Evolutionary conservation across 2,888 invertebrate species (phyloP), one percentile per base, ranked within the genome.

Genomic region (Lissocephala sabroskyi): DNA sequence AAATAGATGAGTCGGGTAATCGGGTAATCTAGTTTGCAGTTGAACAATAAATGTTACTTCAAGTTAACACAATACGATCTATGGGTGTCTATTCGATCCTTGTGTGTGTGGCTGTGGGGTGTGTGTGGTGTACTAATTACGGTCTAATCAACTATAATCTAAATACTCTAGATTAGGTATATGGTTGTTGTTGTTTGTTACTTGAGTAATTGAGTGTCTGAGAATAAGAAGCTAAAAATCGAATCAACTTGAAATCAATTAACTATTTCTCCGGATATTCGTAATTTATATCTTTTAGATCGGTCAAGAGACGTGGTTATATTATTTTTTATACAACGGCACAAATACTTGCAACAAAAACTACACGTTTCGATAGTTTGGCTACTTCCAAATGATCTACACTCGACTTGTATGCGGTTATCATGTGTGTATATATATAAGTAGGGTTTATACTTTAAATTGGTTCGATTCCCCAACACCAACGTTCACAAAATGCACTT

Each of bases 221-320:
- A 42, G 30, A 41, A 36, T 73, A 68, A 73, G 65, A 73, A 76
- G 76, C 75, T 67, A 56, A 63, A n/a, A 58, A 33, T 40, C 46
- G 47, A 62, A 65, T 44, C 51, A 71, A 63, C 61, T 46, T 17
- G 52, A 58, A 70, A 45, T 23, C 7, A 37, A 17, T 37, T 29
- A 45, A 44, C 9, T 44, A 6, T 33, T 16, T 33, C 43, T 48
- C 48, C 45, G 41, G 32, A 30, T 49, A 23, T 46, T 47, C 45
- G 30, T 49, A 41, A n/a, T 44, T 23, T 47, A 11, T 43, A 16
- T 30, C 1, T 26, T 33, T 33, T 13, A 30, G 6, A 32, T 32
- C 19, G 17, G 7, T 40, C 4, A 23, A 41, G n/a, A n/a, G n/a
- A n/a, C n/a, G n/a, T n/a, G n/a, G n/a, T n/a, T 10, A 28, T 30